phyloP scores from a whole-genome alignment of 2,888 invertebrate genomes.

The Eupithecia tripunctaria region DNA sequence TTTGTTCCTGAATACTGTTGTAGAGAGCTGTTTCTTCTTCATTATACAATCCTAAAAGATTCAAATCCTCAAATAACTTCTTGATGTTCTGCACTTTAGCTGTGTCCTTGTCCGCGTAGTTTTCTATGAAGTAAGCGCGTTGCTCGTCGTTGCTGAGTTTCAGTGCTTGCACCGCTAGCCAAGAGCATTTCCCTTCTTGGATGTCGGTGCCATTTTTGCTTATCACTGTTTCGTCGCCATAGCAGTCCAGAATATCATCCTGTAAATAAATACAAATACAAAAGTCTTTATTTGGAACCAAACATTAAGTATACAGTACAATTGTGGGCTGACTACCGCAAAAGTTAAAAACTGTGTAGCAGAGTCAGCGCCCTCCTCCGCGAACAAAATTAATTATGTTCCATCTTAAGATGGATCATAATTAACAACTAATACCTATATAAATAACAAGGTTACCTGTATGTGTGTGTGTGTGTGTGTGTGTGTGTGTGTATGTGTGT shows the following conservation, averaged over 20 bases:
- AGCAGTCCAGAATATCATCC: slow-evolving; percentile 94
- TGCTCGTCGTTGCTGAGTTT: slow-evolving; percentile 90
- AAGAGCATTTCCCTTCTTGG: slow-evolving; percentile 94
- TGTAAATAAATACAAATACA: slow-evolving; percentile 58
- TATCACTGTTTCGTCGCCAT: slow-evolving; percentile 85
- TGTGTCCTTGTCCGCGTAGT: slow-evolving; percentile 88
- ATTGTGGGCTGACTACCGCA: no score
- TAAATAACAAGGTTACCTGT: no score
- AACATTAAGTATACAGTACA: no score
- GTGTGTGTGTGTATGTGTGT: no score
- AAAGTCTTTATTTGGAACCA: no score
- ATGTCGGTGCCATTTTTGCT: slow-evolving; percentile 64
- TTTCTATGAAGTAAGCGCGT: slow-evolving; percentile 86
- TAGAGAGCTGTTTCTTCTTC: slow-evolving; percentile 90
- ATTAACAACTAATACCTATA: no score
- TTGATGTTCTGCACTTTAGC: slow-evolving; percentile 83
- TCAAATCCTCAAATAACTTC: slow-evolving; percentile 83
- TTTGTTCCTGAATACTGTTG: slow-evolving; percentile 86
- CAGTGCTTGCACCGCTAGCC: slow-evolving; percentile 88
- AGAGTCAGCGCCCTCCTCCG: no score
- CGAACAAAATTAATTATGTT: no score
- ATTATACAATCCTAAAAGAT: slow-evolving; percentile 87
- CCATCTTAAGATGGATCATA: no score
- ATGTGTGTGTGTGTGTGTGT: no score
- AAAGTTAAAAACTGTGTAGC: no score